Conservation (phyloP, 1,140 invertebrate species). For the Chrysoperla carnea region DNA sequence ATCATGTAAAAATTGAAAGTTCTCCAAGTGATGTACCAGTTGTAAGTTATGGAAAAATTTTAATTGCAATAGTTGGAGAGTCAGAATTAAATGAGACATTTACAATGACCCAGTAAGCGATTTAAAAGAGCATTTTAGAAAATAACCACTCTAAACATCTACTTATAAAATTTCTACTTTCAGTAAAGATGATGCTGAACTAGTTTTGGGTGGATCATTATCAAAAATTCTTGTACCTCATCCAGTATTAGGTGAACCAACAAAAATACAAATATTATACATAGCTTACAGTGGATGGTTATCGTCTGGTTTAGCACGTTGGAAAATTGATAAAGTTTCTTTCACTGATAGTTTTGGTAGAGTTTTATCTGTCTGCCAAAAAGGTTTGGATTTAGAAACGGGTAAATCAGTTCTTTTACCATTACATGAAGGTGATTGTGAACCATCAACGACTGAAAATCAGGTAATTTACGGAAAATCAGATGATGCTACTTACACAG, state of each 20-base stretch:
- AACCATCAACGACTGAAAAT: conserved; percentile 22
- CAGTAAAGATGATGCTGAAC: conserved; percentile 62
- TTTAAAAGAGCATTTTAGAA: not conserved
- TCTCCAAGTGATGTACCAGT: conserved; percentile 42
- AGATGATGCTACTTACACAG: conserved; percentile 11
- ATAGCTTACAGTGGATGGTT: conserved; percentile 84
- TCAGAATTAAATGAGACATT: conserved; percentile 75
- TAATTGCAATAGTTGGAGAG: conserved; percentile 65
- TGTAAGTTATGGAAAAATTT: conserved; percentile 63
- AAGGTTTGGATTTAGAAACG: conserved; percentile 53
- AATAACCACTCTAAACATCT: not conserved
- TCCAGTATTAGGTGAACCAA: conserved; percentile 57
- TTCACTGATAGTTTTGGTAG: conserved; percentile 74
- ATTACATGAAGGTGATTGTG: conserved; percentile 59
- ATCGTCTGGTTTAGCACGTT: conserved; percentile 59
- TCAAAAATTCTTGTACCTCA: conserved; percentile 75
- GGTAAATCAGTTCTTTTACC: conserved; percentile 49
- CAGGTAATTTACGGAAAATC: conserved; percentile 11
- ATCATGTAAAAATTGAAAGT: conserved; percentile 62
- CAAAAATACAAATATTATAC: conserved; percentile 57
- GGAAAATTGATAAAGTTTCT: conserved; percentile 67
- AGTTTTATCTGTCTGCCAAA: conserved; percentile 61
- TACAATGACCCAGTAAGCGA: conserved; percentile 57
- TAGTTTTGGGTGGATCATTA: conserved; percentile 47
- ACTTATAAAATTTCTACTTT: conserved; percentile 6